Evolutionary conservation across 1,140 invertebrate genomes (phyloP).

Genomic region (Ptiloglossa arizonensis): DNA sequence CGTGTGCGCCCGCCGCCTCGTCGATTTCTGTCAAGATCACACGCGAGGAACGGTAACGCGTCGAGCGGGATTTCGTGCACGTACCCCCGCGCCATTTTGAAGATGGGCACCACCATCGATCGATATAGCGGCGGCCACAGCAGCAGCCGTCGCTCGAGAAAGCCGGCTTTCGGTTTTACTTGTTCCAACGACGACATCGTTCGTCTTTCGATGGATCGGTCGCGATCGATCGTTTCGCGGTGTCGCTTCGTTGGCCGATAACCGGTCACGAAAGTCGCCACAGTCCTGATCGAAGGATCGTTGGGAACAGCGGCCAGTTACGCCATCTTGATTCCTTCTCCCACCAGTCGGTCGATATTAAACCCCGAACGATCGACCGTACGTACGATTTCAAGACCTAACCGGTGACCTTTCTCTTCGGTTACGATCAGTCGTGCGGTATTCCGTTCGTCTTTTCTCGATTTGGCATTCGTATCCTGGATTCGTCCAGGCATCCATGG

Average conservation of each 20-base stretch:
- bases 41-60: neutral
- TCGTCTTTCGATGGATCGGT: no score
- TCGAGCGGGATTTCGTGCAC: conserved; percentile 50
- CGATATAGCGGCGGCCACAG: no score
- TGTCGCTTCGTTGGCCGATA: neutral
- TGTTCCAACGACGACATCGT: neutral
- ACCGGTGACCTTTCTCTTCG: conserved; percentile 59
- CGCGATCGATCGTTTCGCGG: neutral
- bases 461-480: neutral
- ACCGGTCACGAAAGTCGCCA: neutral
- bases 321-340: conserved; percentile 69
- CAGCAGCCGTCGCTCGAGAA: conserved; percentile 59
- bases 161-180: conserved; percentile 33
- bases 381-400: conserved; percentile 52
- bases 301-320: conserved; percentile 57
- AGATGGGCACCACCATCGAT: conserved; percentile 75
- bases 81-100: conserved; percentile 77
- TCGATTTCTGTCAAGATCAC: neutral
- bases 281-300: conserved; percentile 44
- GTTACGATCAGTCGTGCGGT: conserved; percentile 9
- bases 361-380: conserved; percentile 60
- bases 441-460: neutral
- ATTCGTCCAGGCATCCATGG: neutral
- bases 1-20: neutral
- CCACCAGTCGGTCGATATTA: conserved; percentile 57